phyloP scores from a whole-genome alignment of 2,797 vertebrate genomes.

The Tarsius wallacei region DNA sequence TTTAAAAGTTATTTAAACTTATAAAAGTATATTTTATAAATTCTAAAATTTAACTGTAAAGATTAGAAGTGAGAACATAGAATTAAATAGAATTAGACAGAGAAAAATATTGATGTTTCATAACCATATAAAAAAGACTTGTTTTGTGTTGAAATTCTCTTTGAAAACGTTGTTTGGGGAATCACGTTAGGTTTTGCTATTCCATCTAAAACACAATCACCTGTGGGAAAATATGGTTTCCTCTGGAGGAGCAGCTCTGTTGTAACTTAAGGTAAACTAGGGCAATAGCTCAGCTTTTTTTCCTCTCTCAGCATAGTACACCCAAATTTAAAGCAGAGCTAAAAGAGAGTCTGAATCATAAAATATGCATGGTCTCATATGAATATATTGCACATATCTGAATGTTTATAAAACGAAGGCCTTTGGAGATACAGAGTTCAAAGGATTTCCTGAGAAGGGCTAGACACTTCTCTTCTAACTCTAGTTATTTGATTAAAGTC shows the following conservation, averaged over 20 bases:
- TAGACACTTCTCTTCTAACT: not conserved
- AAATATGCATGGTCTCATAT: not conserved
- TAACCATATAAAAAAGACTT: not conserved
- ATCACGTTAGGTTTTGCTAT: not conserved
- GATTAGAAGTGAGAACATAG: not conserved
- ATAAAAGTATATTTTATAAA: not conserved
- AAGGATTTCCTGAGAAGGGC: not conserved
- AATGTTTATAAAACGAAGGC: slow-evolving; percentile 43
- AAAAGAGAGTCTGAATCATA: not conserved
- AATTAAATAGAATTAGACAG: not conserved
- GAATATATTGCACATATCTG: not conserved
- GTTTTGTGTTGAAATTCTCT: not conserved
- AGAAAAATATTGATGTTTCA: not conserved
- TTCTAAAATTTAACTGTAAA: not conserved
- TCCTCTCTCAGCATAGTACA: not conserved
- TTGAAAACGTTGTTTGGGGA: not conserved
- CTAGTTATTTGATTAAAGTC: slow-evolving; percentile 28
- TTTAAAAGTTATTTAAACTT: not conserved
- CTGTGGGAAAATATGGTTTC: not conserved
- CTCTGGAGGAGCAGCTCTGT: not conserved
- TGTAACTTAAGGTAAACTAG: not conserved
- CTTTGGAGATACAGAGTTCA: not conserved
- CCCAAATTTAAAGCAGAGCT: not conserved
- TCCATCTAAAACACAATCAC: not conserved
- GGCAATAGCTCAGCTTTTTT: not conserved